Evolutionary conservation across 2,113 vertebrate genomes (phyloP), one percentile per base, ranked within the genome.

Genomic region (Dasyurus viverrinus): DNA sequence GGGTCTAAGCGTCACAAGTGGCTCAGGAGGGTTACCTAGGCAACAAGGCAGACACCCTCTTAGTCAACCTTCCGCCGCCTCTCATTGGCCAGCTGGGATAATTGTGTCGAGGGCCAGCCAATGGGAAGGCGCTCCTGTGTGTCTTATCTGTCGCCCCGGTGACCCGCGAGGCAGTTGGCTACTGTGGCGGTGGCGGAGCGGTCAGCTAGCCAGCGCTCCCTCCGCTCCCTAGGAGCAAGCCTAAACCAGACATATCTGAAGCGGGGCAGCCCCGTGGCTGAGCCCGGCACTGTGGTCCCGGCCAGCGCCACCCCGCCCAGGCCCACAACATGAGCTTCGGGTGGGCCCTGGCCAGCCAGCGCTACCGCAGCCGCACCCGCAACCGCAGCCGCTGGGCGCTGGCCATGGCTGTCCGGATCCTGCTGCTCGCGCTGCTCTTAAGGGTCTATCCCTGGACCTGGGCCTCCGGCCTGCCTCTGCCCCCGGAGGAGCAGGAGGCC

Each of bases 171-270:
- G 0, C 55, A 8, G 25, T 57, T 10, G 25, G 26, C 55, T 9
- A 57, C 26, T 25, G 55, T n/a, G 60, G 30, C 4, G 16, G 60
- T 36, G 2, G 8, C 1, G 4, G 3, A 19, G 60, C 30, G 3
- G 60, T 6, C 36, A 19, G 30, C 12, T n/a, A 3, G 1, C 30
- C 16, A 60, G 10, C 57, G 12, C 36, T n/a, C 30, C 25, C 12
- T n/a, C 14, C 3, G 30, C 60, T 68, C 30, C 36, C 60, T 52
- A 1, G 30, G 60, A n/a, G 60, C 60, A 14, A n/a, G 16, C 30
- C 10, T 16, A 9, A 3, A 1, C 1, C 3, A 6, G 36, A 16
- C 36, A 0, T n/a, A n/a, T 36, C 5, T 68, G 60, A 68, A 19
- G 14, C 3, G 12, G 36, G 60, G 60, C 60, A 19, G 1, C 60